phyloP scores from a whole-genome alignment of 2,888 invertebrate species.

The Synergus japonicus region DNA sequence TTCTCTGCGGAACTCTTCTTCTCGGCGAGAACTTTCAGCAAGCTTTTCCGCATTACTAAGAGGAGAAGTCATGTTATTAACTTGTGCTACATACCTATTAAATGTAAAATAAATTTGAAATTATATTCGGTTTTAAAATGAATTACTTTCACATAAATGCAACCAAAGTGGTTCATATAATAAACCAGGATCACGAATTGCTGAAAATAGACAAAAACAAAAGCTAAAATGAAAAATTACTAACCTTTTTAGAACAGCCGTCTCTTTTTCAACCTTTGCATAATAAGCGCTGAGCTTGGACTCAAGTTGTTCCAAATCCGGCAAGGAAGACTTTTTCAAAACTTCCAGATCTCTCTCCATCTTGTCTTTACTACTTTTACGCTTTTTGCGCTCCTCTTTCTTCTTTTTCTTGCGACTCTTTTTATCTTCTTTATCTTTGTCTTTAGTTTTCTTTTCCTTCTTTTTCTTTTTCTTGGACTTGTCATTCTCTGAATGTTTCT shows the following conservation, averaged over 20 bases:
- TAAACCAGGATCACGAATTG: not conserved
- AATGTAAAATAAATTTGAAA: conserved; percentile 62
- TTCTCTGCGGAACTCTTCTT: conserved; percentile 73
- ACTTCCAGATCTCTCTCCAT: conserved; percentile 83
- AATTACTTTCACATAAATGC: conserved; percentile 55
- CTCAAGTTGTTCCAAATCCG: conserved; percentile 87
- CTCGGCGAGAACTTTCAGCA: conserved; percentile 71
- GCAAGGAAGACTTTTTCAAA: conserved; percentile 83
- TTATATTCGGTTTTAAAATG: conserved; percentile 57
- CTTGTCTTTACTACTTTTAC: conserved; percentile 77
- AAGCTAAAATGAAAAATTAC: conserved; percentile 46
- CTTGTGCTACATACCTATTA: conserved; percentile 74
- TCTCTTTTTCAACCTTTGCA: conserved; percentile 85
- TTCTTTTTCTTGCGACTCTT: conserved; percentile 80
- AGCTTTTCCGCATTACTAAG: conserved; percentile 76
- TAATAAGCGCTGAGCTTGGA: conserved; percentile 88
- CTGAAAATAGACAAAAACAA: not conserved
- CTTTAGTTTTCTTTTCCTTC: conserved; percentile 86
- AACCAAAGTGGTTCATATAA: not conserved
- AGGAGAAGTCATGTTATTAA: conserved; percentile 76
- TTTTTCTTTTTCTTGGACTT: conserved; percentile 85
- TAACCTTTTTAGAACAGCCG: conserved; percentile 80
- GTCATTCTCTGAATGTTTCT: conserved; percentile 84
- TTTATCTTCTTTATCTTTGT: conserved; percentile 82
- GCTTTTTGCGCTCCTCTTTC: conserved; percentile 82